Base-by-base conservation (phyloP, 2,888 invertebrate genomes). In the Atethmia centrago region DNA sequence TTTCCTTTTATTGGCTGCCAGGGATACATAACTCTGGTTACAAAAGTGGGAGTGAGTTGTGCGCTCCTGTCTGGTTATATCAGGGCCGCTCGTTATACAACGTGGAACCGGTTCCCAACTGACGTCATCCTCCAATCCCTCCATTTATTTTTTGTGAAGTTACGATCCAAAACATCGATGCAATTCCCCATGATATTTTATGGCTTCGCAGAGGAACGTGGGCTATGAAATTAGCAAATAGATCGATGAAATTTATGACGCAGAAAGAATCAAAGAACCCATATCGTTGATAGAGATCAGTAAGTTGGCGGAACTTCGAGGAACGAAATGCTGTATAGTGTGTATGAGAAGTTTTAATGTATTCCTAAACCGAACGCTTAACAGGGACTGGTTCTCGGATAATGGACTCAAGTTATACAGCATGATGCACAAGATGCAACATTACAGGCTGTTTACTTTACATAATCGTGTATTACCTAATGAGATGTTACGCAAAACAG, bases 381-480 rank as follows among this genome's bases (percentile, higher is more conserved):
- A 80, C 78, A 78, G 82, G 74, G 67, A 71, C 85, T 75, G 84
- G 84, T 87, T 85, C 85, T 86, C 62, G 75, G 74, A 82, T 88
- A 85, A 85, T 86, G 78, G 76, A 80, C 71, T 71, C 79, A 67
- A 81, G 80, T 81, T 85, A 78, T 81, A 83, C 85, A 85, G 82
- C 78, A 81, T 82, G 83, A 85, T 86, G 85, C 84, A 86, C 86
- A 85, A 87, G 86, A 87, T 72, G 81, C 75, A 71, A 75, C 79
- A 86, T 88, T 88, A 88, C 82, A 80, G 74, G 83, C 85, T 85
- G 86, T 88, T 87, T 85, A 85, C 77, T 89, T 90, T 90, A 89
- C 90, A 89, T 91, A 91, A 91, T 90, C 88, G 82, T 80, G 85
- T 83, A 85, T 91, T 88, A 88, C 86, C 82, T 89, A 89, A 91